phyloP scores from a whole-genome alignment of 2,113 vertebrate genomes.

The Pseudolaguvia tuberculata region DNA sequence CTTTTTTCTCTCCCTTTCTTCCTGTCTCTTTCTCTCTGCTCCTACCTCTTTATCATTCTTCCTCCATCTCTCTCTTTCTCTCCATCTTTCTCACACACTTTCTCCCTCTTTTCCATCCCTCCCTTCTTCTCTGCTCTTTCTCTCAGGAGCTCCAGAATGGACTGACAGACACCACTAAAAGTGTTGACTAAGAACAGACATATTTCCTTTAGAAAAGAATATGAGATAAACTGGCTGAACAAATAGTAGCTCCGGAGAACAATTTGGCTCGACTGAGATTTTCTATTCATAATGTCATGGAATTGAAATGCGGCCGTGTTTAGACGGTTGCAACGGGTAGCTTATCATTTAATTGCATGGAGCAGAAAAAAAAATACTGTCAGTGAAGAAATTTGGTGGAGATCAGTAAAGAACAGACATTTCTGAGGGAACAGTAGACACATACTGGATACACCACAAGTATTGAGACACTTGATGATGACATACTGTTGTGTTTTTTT shows the following conservation, averaged over 20 bases:
- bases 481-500: too few relatives aligned
- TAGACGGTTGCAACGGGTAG: constrained; percentile 47
- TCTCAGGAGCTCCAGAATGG: constrained; percentile 26
- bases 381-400: constrained; percentile 53
- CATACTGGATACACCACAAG: neutral
- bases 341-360: constrained; percentile 71
- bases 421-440: constrained; percentile 44
- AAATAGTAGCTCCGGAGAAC: constrained; percentile 41
- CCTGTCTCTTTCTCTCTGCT: neutral
- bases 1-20: too few relatives aligned
- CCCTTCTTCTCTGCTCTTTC: too few relatives aligned
- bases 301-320: constrained; percentile 46
- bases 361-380: constrained; percentile 47
- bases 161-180: constrained; percentile 13
- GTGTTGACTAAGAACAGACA: constrained; percentile 48
- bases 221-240: constrained; percentile 44
- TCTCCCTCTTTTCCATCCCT: too few relatives aligned
- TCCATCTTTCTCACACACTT: too few relatives aligned
- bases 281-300: constrained; percentile 49
- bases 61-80: too few relatives aligned
- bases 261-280: constrained; percentile 39
- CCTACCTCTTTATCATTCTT: too few relatives aligned
- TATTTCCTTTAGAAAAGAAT: constrained; percentile 46
- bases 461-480: too few relatives aligned
- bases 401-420: constrained; percentile 31